phyloP scores from a whole-genome alignment of 2,797 vertebrate species.

The Rhinella marina region DNA sequence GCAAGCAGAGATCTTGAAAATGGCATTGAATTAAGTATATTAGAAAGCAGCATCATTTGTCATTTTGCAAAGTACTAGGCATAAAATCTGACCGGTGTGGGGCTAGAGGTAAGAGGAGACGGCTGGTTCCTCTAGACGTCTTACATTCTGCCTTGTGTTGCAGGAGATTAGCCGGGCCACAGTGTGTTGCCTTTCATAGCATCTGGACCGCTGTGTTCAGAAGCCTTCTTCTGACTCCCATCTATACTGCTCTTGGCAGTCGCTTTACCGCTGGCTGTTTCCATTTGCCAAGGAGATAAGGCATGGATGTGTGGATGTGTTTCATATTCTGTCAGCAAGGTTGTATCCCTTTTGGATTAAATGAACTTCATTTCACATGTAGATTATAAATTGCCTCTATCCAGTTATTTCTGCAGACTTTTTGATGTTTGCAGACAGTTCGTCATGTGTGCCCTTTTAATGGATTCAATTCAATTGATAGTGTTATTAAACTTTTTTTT shows the following conservation, averaged over 20 bases:
- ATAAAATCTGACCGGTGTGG: neutral
- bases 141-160: neutral
- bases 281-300: conserved; percentile 14
- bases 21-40: too few species aligned
- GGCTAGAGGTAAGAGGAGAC: neutral
- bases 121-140: neutral
- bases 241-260: conserved; percentile 23
- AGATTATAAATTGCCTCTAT: neutral
- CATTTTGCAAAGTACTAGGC: too few species aligned
- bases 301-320: neutral
- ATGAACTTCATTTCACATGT: neutral
- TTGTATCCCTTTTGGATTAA: neutral
- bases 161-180: conserved; percentile 9
- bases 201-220: conserved; percentile 30
- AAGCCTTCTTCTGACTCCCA: conserved; percentile 14
- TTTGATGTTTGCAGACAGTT: neutral
- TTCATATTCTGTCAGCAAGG: conserved; percentile 19
- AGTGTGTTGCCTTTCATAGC: neutral
- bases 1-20: too few species aligned
- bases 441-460: too few species aligned
- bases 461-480: too few species aligned
- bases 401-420: neutral
- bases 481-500: too few species aligned
- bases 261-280: conserved; percentile 22
- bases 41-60: too few species aligned